Conservation (phyloP, 2,113 vertebrate genomes). For the Oryzias javanicus region DNA sequence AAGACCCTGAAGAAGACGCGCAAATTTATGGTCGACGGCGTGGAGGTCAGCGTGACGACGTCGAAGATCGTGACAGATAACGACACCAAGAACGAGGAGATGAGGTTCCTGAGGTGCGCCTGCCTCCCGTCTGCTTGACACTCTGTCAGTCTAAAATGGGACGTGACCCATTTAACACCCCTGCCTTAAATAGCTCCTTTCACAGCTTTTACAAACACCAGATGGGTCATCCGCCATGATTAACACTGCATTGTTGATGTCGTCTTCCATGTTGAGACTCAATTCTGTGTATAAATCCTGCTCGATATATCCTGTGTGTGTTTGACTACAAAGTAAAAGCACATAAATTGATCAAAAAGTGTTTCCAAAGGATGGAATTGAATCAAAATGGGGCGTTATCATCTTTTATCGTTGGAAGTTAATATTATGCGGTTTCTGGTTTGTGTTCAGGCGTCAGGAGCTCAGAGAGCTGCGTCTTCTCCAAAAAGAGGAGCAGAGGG, state of each 20-base stretch:
- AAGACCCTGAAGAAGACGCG: constrained; percentile 98
- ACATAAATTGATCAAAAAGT: not conserved
- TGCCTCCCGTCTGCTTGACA: constrained; percentile 9
- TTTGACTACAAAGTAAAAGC: not conserved
- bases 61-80: constrained; percentile 97
- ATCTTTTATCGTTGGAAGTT: not conserved
- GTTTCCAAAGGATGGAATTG: not conserved
- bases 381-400: not conserved
- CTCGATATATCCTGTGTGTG: not conserved
- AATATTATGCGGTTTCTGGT: constrained; percentile 28
- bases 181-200: constrained; percentile 53
- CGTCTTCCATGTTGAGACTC: constrained; percentile 17
- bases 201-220: constrained; percentile 53
- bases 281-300: constrained; percentile 15
- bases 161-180: constrained; percentile 45
- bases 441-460: constrained; percentile 86
- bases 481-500: constrained; percentile 97
- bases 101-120: constrained; percentile 90
- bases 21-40: constrained; percentile 96
- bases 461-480: constrained; percentile 92
- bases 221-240: constrained; percentile 47
- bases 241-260: constrained; percentile 28
- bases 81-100: constrained; percentile 94
- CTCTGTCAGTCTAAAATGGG: constrained; percentile 29
- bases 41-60: constrained; percentile 97